Evolutionary conservation across 2,797 vertebrate species (phyloP).

Genomic region (Serranus cabrilla): DNA sequence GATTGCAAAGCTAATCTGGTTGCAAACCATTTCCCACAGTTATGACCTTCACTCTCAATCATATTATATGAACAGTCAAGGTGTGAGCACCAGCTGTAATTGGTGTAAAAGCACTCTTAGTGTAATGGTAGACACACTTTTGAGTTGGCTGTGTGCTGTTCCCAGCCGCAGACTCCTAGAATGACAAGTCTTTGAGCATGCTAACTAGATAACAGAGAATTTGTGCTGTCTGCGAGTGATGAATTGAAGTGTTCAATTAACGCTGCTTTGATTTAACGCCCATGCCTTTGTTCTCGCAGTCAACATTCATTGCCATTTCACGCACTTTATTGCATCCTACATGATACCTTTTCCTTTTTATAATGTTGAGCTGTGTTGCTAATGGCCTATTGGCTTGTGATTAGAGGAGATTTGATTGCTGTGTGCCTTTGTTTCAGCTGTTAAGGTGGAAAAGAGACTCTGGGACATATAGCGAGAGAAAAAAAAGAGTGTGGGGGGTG

Average conservation of each 20-base stretch:
- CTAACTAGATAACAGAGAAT: constrained; percentile 34
- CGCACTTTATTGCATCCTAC: constrained; percentile 49
- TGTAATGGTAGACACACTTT: constrained; percentile 48
- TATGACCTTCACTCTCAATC: constrained; percentile 47
- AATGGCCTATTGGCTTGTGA: constrained; percentile 59
- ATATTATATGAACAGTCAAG: constrained; percentile 47
- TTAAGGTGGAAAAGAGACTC: constrained; percentile 48
- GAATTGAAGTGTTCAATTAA: constrained; percentile 43
- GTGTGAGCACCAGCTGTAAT: constrained; percentile 55
- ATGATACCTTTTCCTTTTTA: constrained; percentile 41
- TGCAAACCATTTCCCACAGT: constrained; percentile 60
- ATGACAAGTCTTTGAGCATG: neutral
- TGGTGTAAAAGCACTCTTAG: constrained; percentile 43
- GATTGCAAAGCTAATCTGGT: constrained; percentile 66
- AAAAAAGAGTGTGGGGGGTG: neutral
- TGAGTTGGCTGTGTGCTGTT: neutral
- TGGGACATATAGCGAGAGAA: constrained; percentile 29
- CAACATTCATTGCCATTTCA: constrained; percentile 38
- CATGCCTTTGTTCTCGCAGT: constrained; percentile 25
- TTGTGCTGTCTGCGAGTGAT: constrained; percentile 41
- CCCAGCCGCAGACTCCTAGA: neutral
- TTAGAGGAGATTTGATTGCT: constrained; percentile 70
- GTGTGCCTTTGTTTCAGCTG: constrained; percentile 57
- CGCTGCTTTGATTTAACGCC: constrained; percentile 53
- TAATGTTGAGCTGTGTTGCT: constrained; percentile 31